Conservation (phyloP, 1,140 invertebrate species). For the Colletes latitarsis region DNA sequence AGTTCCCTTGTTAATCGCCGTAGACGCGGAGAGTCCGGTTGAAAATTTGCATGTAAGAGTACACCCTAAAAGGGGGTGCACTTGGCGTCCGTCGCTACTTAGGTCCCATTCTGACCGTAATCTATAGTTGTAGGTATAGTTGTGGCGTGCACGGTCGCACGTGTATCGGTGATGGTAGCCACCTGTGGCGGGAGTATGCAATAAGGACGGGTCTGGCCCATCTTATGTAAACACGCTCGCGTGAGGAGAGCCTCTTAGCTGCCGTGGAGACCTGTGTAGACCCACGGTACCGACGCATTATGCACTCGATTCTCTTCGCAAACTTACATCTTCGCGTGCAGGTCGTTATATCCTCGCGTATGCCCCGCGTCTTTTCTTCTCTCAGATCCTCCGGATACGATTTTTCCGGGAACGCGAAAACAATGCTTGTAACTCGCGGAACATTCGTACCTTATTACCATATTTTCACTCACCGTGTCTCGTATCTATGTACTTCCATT, state of each 20-base stretch:
- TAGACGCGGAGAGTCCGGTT: neutral
- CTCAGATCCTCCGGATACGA: slow-evolving; percentile 9
- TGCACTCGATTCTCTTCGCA: slow-evolving; percentile 58
- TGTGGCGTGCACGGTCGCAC: slow-evolving; percentile 2
- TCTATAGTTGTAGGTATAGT: slow-evolving; percentile 1
- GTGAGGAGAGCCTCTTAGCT: slow-evolving; percentile 69
- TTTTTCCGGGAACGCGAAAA: slow-evolving; percentile 44
- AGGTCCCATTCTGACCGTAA: neutral
- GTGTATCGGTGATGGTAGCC: slow-evolving; percentile 42
- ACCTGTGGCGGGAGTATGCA: slow-evolving; percentile 66
- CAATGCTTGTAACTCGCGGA: slow-evolving; percentile 8
- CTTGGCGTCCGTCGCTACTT: neutral
- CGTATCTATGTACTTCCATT: neutral
- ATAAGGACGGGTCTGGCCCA: slow-evolving; percentile 52
- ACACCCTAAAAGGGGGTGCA: neutral
- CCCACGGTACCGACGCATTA: slow-evolving; percentile 70
- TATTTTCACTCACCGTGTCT: slow-evolving; percentile 5
- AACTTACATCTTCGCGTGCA: slow-evolving; percentile 21
- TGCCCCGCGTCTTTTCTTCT: neutral
- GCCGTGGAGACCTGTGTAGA: slow-evolving; percentile 52
- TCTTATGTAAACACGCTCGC: slow-evolving; percentile 75
- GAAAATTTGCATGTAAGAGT: slow-evolving; percentile 18
- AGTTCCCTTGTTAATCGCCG: neutral
- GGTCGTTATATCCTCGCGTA: slow-evolving; percentile 23
- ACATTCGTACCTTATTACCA: neutral